Conservation (phyloP, 2,888 invertebrate genomes). For the Drosophila meridiana region DNA sequence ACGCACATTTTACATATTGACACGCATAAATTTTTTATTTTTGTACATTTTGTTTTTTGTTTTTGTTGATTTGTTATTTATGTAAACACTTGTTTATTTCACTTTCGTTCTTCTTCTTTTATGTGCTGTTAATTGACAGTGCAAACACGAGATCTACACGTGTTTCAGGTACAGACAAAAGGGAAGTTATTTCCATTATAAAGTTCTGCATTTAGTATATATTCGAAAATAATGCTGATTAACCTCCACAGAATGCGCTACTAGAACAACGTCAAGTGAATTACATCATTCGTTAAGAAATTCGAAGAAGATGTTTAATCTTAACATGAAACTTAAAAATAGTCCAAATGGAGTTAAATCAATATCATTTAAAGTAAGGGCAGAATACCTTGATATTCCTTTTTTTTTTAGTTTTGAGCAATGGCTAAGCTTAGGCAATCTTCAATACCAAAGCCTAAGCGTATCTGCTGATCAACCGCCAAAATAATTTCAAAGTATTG, state of each 20-base stretch:
- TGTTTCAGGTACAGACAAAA: constrained; percentile 17
- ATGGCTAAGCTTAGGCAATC: background rate
- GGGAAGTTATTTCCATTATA: constrained; percentile 6
- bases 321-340: no score
- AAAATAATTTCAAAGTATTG: no score
- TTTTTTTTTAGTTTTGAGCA: background rate
- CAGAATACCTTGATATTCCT: no score
- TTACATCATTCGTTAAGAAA: background rate
- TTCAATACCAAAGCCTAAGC: background rate
- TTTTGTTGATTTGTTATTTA: constrained; percentile 31
- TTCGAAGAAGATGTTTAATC: no score
- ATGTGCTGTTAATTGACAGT: constrained; percentile 41
- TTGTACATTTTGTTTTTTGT: constrained; percentile 31
- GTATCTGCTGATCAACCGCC: background rate
- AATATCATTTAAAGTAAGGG: no score
- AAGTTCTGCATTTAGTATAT: background rate
- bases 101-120: constrained; percentile 30
- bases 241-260: no score
- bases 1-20: constrained; percentile 43
- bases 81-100: constrained; percentile 32
- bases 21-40: constrained; percentile 39
- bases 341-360: no score
- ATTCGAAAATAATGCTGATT: background rate
- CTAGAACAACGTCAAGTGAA: no score
- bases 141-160: constrained; percentile 46